A percentile compares a stretch with the other conserved stretches of the same genome.
Conservation (phyloP, 1,140 invertebrate species). For the Ceratoteleas bidentatus region DNA sequence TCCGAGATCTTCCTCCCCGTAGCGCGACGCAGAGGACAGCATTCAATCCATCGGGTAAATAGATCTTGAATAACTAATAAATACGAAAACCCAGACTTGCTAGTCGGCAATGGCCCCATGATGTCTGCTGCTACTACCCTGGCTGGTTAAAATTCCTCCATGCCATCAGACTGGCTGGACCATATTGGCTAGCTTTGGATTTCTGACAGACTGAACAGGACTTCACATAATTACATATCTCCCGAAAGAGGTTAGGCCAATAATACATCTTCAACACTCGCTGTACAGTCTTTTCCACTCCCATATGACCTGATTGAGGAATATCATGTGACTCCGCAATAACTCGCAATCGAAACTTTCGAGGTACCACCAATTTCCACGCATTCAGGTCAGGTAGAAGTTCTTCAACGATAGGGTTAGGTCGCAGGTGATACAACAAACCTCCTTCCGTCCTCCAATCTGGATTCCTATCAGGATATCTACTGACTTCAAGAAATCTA, state of each 20-base stretch:
- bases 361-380: slow-evolving; percentile 18
- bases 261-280: slow-evolving; percentile 14
- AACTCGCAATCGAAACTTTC: background rate
- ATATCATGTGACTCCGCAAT: slow-evolving; percentile 4
- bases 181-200: slow-evolving; percentile 60
- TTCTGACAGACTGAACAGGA: slow-evolving; percentile 56
- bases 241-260: slow-evolving; percentile 26
- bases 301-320: slow-evolving; percentile 68
- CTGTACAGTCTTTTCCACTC: slow-evolving; percentile 70
- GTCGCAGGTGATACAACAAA: slow-evolving; percentile 7
- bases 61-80: slow-evolving; percentile 71
- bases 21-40: slow-evolving; percentile 5
- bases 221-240: slow-evolving; percentile 61
- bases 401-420: background rate
- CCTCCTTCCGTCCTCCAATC: background rate
- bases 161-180: slow-evolving; percentile 64
- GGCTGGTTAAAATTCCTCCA: slow-evolving; percentile 45
- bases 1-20: slow-evolving; percentile 8
- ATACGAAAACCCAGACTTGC: slow-evolving; percentile 64
- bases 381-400: background rate
- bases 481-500: background rate
- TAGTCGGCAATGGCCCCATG: slow-evolving; percentile 68
- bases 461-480: background rate
- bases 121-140: slow-evolving; percentile 68
- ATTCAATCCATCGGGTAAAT: slow-evolving; percentile 68